Percentiles rank a stretch among this genome's conserved stretches.
These are phyloP conservation scores for Chrysocyon brachyurus DNA, from an alignment of 2,797 vertebrate species.

Conservation along the genomic window DNA sequence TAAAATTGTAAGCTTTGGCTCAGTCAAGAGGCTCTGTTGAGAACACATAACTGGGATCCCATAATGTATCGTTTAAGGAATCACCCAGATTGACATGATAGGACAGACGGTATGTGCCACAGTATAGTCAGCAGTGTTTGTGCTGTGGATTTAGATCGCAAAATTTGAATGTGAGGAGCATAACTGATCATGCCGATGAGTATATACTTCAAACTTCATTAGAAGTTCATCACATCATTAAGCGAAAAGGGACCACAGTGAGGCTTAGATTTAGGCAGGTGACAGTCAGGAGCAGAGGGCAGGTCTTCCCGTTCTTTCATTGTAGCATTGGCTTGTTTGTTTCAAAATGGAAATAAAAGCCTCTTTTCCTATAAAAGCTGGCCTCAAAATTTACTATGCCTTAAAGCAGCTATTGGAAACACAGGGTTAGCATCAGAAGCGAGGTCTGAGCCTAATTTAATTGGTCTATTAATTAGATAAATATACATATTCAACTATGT, in stretches of 20 bases:
- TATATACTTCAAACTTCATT: neutral
- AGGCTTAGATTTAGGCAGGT: neutral
- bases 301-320: neutral
- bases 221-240: neutral
- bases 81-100: neutral
- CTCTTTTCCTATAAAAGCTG: neutral
- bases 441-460: neutral
- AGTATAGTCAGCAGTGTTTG: no score
- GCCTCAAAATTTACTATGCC: neutral
- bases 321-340: neutral
- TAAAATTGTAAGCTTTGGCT: neutral
- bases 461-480: neutral
- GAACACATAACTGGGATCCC: neutral
- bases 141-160: neutral
- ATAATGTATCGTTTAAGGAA: neutral
- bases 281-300: neutral
- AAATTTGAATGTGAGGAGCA: neutral
- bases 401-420: neutral
- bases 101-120: neutral
- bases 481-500: neutral
- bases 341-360: neutral
- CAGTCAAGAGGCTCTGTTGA: neutral
- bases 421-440: neutral
- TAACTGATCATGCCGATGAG: neutral
- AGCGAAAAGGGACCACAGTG: neutral